Percentiles rank a stretch among this genome's conserved stretches.
These are phyloP conservation scores for Chamaetylas fuelleborni DNA, from an alignment of 2,113 vertebrate genomes.

Conservation along the genomic window DNA sequence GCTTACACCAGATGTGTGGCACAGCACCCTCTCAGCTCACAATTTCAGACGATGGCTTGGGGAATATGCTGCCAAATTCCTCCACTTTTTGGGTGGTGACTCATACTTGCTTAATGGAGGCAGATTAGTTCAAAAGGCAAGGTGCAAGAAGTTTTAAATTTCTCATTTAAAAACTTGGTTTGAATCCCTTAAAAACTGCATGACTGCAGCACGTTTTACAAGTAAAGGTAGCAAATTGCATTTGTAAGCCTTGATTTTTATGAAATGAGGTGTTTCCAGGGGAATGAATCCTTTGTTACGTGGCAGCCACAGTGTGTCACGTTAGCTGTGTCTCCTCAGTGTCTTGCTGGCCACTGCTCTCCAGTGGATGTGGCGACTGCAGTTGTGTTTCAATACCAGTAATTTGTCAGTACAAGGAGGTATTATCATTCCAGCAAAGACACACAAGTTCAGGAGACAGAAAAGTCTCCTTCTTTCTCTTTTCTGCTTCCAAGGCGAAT, in stretches of 20 bases:
- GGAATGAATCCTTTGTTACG: background rate
- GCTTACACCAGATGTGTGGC: background rate
- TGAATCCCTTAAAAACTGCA: background rate
- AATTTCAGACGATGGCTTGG: background rate
- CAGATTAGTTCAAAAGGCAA: background rate
- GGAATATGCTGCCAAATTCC: background rate
- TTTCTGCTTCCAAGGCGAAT: conserved; percentile 46
- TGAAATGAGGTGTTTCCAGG: background rate
- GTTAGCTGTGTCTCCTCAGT: background rate
- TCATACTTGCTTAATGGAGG: background rate
- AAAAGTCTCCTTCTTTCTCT: background rate
- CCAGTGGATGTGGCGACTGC: background rate
- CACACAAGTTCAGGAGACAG: background rate
- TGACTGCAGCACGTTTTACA: background rate
- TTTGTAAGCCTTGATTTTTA: background rate
- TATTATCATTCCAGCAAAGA: conserved; percentile 19
- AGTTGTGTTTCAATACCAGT: background rate
- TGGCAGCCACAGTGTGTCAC: background rate
- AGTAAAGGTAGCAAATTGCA: background rate
- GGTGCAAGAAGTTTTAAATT: background rate
- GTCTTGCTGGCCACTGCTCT: background rate
- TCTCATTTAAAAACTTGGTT: background rate
- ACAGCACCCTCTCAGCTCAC: background rate
- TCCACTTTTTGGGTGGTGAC: background rate
- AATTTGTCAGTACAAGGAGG: background rate